phyloP scores from a whole-genome alignment of 2,888 invertebrate genomes.

The Phortica magna region DNA sequence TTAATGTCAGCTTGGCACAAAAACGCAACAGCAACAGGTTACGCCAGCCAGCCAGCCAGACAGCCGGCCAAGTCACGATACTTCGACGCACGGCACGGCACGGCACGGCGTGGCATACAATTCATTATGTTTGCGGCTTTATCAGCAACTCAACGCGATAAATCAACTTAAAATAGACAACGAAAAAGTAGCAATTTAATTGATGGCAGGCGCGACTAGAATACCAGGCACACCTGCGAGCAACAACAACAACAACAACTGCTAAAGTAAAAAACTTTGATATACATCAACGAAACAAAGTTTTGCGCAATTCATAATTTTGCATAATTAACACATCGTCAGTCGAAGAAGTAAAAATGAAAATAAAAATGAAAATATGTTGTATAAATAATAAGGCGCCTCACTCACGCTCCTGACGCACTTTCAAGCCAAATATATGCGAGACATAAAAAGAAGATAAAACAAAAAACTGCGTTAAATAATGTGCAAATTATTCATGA shows the following conservation, averaged over 20 bases:
- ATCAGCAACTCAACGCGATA: too few species aligned
- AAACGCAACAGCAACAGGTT: too few species aligned
- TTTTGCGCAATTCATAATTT: conserved; percentile 52
- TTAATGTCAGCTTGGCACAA: too few species aligned
- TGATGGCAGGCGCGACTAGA: too few species aligned
- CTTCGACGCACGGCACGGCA: too few species aligned
- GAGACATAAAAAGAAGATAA: not conserved
- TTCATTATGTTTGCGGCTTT: too few species aligned
- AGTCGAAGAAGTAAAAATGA: conserved; percentile 30
- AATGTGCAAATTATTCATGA: not conserved
- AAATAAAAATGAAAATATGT: not conserved
- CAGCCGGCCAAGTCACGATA: too few species aligned
- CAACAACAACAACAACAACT: conserved; percentile 35
- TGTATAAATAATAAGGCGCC: not conserved
- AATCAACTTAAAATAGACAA: too few species aligned
- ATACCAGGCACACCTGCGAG: too few species aligned
- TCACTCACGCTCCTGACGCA: not conserved
- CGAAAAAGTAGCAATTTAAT: too few species aligned
- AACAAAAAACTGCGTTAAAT: not conserved
- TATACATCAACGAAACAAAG: not conserved
- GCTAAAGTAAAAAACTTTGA: conserved; percentile 42
- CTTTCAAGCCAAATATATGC: not conserved
- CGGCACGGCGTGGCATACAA: too few species aligned
- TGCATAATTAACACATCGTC: conserved; percentile 61
- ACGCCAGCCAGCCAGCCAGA: too few species aligned